A percentile compares a stretch with the other conserved stretches of the same genome.
Evolutionary conservation across 2,113 vertebrate genomes (phyloP).

Genomic region (Ciconia stormi): DNA sequence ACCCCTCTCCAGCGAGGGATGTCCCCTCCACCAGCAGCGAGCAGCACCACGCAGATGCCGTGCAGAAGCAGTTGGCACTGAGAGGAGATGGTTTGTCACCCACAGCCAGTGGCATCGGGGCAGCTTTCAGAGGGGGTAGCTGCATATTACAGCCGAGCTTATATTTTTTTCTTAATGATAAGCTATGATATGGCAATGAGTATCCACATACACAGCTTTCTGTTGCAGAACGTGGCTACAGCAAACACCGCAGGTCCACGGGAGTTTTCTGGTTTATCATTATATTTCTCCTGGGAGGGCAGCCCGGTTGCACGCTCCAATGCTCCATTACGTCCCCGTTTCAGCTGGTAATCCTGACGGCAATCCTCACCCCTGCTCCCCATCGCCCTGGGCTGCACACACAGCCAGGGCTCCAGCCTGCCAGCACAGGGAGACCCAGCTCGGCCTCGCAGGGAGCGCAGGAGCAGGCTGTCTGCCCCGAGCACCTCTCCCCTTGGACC

Average conservation of each 20-base stretch:
- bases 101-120: not conserved
- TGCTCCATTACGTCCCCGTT: not conserved
- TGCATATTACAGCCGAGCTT: not conserved
- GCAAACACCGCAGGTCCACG: not conserved
- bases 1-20: not conserved
- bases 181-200: rapidly evolving
- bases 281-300: not conserved
- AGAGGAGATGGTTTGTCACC: not conserved
- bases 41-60: not conserved
- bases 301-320: not conserved
- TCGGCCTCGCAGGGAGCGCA: not conserved
- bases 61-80: not conserved
- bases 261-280: constrained; percentile 1
- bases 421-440: not conserved
- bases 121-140: not conserved
- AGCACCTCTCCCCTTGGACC: not conserved
- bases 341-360: not conserved
- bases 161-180: not conserved
- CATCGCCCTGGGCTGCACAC: not conserved
- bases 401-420: not conserved
- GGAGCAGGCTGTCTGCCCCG: not conserved
- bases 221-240: not conserved
- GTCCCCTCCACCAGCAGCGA: rapidly evolving
- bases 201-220: not conserved
- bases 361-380: not conserved